Base-by-base conservation (phyloP, 2,113 vertebrate species). In the Chlamydotis undulata region DNA sequence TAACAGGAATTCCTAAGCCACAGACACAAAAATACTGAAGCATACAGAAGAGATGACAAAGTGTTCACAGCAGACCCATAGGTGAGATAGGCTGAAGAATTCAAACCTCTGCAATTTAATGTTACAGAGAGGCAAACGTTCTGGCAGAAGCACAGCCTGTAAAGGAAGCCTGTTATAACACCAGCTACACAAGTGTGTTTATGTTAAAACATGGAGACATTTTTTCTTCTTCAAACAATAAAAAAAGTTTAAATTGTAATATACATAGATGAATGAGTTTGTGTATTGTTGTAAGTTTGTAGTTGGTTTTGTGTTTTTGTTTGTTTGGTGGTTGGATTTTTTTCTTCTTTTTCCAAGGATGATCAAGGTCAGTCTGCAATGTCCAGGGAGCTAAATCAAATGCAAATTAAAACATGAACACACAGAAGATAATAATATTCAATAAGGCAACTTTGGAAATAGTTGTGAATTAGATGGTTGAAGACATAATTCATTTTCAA, bases 391-490 rank as follows among this genome's bases (percentile, higher is more conserved):
- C 69, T 80, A 96, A 93, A 96, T 93, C 89, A 76, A 89, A 97
- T 93, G 95, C 81, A 95, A 96, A 97, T 97, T 94, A 96, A 97
- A 96, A 94, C 89, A 91, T 19, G 80, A 94, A 91, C 4, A 0
- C 74, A 56, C 28, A 65, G 37, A 79, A 91, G 49, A 95, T 90
- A 45, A 85, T 92, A 93, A 94, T 96, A 96, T 95, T 94, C 87
- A 79, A 94, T 94, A 96, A 95, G 87, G 77, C 55, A 94, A 96
- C 92, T 96, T 96, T 89, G 93, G 84, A 96, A 94, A 87, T 24
- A 76, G 67, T 31, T 10, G 89, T 96, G 95, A 94, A 96, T 95
- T 95, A 93, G 59, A 82, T 25, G 49, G 37, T 50, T 93, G 93
- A 83, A 96, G 74, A 61, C 63, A 89, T 93, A 87, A 94, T 95